A percentile compares a stretch with the other conserved stretches of the same genome.
These are phyloP conservation scores for Macrobrachium rosenbergii DNA, from an alignment of 1,140 invertebrate genomes.

Conservation along the genomic window DNA sequence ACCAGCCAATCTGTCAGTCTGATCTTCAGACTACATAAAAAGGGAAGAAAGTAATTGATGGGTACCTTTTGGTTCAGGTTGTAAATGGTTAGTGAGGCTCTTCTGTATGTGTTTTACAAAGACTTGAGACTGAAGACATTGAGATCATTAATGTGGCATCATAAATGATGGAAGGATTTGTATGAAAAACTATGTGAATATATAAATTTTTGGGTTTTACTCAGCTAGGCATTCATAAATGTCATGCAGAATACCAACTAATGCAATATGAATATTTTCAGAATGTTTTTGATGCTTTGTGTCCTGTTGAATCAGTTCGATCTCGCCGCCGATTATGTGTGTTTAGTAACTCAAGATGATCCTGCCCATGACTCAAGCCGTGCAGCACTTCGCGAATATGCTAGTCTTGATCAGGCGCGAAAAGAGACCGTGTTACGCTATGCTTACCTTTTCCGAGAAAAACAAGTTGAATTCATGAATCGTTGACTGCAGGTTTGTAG, in stretches of 20 bases:
- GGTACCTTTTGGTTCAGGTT: too few species aligned
- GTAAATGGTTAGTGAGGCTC: too few species aligned
- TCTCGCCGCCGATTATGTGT: conserved; percentile 89
- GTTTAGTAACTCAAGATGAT: conserved; percentile 83
- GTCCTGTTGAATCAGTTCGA: conserved; percentile 86
- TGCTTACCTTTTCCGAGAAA: conserved; percentile 86
- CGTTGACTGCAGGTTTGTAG: conserved; percentile 76
- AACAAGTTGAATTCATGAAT: conserved; percentile 85
- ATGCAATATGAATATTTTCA: conserved; percentile 68
- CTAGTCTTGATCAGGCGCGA: conserved; percentile 68
- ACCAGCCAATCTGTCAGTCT: too few species aligned
- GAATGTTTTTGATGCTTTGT: conserved; percentile 85
- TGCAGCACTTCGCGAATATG: conserved; percentile 71
- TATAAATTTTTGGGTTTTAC: too few species aligned
- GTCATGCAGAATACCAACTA: not conserved
- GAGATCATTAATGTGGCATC: too few species aligned
- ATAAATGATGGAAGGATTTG: too few species aligned
- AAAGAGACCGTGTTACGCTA: conserved; percentile 79
- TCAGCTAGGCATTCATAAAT: too few species aligned
- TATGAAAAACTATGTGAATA: too few species aligned
- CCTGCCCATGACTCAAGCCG: conserved; percentile 70
- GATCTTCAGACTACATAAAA: too few species aligned
- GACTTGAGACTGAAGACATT: too few species aligned
- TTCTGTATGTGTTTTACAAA: too few species aligned
- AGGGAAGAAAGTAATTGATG: too few species aligned